Percentiles rank a stretch among this genome's conserved stretches.
These are phyloP conservation scores for Hozukius guyotensis DNA, from an alignment of 2,797 vertebrate genomes.

Conservation along the genomic window DNA sequence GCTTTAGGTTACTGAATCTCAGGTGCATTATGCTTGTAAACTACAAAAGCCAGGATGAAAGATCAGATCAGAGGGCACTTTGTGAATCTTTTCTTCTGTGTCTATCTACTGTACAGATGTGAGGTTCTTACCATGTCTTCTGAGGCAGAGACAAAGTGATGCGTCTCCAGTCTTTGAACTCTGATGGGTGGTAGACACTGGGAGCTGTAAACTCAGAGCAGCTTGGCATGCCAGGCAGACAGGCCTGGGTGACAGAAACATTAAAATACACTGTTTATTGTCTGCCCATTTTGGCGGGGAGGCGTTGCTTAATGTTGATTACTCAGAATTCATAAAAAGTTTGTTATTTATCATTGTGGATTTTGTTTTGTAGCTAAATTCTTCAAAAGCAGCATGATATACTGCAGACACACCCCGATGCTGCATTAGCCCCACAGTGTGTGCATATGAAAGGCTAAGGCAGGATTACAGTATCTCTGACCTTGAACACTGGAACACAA, in stretches of 20 bases:
- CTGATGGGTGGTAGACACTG: constrained; percentile 96
- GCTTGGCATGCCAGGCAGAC: constrained; percentile 97
- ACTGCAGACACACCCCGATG: background rate
- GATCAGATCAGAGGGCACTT: constrained; percentile 11
- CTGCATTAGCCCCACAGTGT: constrained; percentile 9
- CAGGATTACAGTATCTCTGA: constrained; percentile 53
- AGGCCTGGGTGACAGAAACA: constrained; percentile 84
- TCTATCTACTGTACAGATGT: constrained; percentile 1
- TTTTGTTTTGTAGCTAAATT: constrained; percentile 10
- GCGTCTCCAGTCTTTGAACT: constrained; percentile 95
- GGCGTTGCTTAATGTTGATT: background rate
- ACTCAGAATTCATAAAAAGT: background rate
- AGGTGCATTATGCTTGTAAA: background rate
- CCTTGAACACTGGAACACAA: constrained; percentile 55
- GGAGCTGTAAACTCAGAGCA: constrained; percentile 97
- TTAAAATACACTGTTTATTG: background rate
- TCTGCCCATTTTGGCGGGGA: background rate
- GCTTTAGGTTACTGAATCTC: constrained; percentile 3
- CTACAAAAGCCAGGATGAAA: constrained; percentile 7
- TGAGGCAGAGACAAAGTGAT: constrained; percentile 93
- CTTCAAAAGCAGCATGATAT: background rate
- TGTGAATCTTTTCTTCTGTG: background rate
- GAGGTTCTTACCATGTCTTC: constrained; percentile 92
- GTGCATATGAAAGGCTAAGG: constrained; percentile 26
- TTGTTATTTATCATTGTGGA: background rate